A percentile compares a stretch with the other conserved stretches of the same genome.
phyloP scores from a whole-genome alignment of 2,113 vertebrate species.

The Siniperca knerii region DNA sequence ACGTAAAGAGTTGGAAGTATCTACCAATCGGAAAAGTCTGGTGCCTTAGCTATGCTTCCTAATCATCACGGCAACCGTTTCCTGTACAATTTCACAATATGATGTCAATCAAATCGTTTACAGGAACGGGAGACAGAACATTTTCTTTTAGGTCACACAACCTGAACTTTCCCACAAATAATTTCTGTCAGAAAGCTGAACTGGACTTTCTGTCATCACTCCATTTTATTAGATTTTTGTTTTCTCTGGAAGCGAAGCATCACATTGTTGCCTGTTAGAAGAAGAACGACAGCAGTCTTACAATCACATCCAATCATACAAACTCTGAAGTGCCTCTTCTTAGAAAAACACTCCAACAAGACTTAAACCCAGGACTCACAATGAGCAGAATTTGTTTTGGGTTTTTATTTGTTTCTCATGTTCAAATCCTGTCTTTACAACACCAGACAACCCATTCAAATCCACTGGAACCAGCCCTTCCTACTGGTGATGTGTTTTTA shows the following conservation, averaged over 20 bases:
- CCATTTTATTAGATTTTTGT: not conserved
- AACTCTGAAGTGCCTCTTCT: constrained; percentile 64
- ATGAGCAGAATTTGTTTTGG: not conserved
- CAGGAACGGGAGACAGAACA: not conserved
- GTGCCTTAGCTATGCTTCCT: constrained; percentile 67
- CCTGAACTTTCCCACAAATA: not conserved
- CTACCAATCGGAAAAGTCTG: constrained; percentile 44
- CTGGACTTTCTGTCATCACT: not conserved
- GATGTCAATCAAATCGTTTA: constrained; percentile 18
- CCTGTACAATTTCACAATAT: not conserved
- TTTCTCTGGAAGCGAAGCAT: constrained; percentile 17
- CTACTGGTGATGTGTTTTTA: not conserved
- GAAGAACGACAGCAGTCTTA: constrained; percentile 28
- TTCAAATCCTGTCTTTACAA: not conserved
- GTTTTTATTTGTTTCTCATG: not conserved
- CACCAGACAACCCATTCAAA: not conserved
- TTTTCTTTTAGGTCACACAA: constrained; percentile 23
- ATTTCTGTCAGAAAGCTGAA: not conserved
- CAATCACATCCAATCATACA: constrained; percentile 42
- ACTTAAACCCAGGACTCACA: not conserved
- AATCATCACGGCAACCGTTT: constrained; percentile 17
- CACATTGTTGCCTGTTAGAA: constrained; percentile 26
- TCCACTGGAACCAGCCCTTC: not conserved
- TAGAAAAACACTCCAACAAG: not conserved
- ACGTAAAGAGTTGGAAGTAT: constrained; percentile 46